phyloP scores from a whole-genome alignment of 2,113 vertebrate species.

The Sakesphorus luctuosus region DNA sequence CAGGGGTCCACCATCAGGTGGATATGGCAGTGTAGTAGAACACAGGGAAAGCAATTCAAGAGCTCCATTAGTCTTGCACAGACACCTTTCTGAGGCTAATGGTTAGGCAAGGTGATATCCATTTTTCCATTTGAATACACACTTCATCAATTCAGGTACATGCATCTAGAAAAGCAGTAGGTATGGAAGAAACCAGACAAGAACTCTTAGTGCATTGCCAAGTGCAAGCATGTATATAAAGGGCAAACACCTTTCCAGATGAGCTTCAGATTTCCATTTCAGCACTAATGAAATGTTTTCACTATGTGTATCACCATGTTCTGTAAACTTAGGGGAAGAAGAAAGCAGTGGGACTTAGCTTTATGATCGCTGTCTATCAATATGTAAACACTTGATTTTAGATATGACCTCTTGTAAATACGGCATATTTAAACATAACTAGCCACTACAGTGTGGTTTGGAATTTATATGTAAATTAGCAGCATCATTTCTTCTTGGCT shows the following conservation, averaged over 20 bases:
- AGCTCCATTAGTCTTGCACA: background rate
- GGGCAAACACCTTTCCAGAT: background rate
- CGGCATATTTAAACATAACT: background rate
- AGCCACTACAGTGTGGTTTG: background rate
- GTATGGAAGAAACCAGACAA: background rate
- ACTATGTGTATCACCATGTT: background rate
- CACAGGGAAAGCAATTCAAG: background rate
- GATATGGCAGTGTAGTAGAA: background rate
- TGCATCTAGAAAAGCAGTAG: background rate
- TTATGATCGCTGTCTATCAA: background rate
- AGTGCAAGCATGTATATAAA: background rate
- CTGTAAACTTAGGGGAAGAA: background rate
- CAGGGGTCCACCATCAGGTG: background rate
- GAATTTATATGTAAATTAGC: background rate
- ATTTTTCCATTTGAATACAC: background rate
- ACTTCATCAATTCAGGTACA: background rate
- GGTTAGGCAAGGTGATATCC: background rate
- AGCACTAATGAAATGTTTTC: background rate
- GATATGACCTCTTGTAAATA: background rate
- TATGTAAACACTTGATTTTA: background rate
- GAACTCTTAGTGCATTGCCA: background rate
- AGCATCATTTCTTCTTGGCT: background rate
- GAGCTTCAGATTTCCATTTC: background rate
- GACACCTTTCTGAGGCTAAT: background rate
- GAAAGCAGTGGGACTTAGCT: background rate